Evolutionary conservation across 1,140 invertebrate species (phyloP), one percentile per base, ranked within the genome.

Genomic region (Argopecten irradians): DNA sequence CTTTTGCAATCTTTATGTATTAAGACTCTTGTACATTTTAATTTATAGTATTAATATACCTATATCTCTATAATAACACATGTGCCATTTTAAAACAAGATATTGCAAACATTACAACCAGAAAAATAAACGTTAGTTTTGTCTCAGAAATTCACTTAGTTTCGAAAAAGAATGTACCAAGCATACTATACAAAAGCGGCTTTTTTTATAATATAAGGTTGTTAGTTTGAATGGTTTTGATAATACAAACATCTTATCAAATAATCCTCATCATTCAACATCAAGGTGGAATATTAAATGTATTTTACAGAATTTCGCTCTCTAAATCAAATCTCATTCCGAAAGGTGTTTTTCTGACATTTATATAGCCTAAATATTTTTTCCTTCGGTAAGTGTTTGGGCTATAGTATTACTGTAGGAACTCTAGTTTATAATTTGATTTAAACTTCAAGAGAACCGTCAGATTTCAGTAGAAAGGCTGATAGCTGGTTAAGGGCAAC

Each of bases 221-320:
- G 11, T 71, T 46, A 46, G 3, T 71, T 71, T 71, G 5, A 71
- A 3, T n/a, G 22, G 55, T 71, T 22, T 71, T 8, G 55, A 71
- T 71, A 71, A 71, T 71, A 2, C 22, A 28, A 71, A 71, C n/a
- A 71, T 71, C 28, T 28, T 22, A n/a, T 71, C 55, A n/a, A 71
- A 71, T 28, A n/a, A 71, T 71, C n/a, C 28, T 28, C 8, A 71
- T n/a, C 22, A 71, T 71, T 71, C n/a, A 7, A 71, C 55, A 71
- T 71, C 55, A 71, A 71, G 55, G n/a, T 71, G 28, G 28, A 22
- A 0, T n/a, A 71, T 71, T 71, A 71, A 5, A 71, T 71, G n/a
- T 16, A 71, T 71, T 71, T 71, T 71, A 71, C 55, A 71, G 55
- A 71, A 71, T 71, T 71, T 71, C 55, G n/a, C 28, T 71, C n/a